These are phyloP conservation scores for Cremastobaeus sp. DNA, from an alignment of 2,888 invertebrate genomes.

Conservation along the genomic window DNA sequence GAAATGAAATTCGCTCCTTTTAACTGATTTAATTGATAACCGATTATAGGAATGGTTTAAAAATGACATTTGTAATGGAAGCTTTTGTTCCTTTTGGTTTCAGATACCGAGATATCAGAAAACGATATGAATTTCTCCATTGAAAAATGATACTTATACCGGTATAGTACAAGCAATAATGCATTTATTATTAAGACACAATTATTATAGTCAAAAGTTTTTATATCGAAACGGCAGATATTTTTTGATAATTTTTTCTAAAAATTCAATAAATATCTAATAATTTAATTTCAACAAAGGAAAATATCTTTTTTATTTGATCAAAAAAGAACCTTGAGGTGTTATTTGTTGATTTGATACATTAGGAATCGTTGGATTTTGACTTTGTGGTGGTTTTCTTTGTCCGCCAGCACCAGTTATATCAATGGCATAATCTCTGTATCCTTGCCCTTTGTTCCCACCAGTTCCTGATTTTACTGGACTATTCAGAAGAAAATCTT, in stretches of 20 bases:
- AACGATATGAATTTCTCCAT: no score
- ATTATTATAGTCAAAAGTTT: no score
- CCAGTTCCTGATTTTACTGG: slow-evolving; percentile 65
- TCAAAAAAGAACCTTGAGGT: slow-evolving; percentile 17
- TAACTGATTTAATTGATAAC: no score
- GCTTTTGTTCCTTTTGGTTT: no score
- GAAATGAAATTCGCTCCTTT: no score
- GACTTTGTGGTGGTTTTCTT: slow-evolving; percentile 63
- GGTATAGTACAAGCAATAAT: no score
- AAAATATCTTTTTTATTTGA: neutral
- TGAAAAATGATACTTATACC: no score
- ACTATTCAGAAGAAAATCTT: slow-evolving; percentile 64
- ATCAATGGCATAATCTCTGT: slow-evolving; percentile 72
- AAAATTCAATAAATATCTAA: neutral
- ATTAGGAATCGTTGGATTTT: slow-evolving; percentile 63
- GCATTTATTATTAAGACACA: no score
- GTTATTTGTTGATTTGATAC: slow-evolving; percentile 45
- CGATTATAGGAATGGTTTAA: no score
- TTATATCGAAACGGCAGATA: no score
- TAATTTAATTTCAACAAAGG: neutral
- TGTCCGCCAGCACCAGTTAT: slow-evolving; percentile 72
- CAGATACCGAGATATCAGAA: no score
- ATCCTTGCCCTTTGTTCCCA: slow-evolving; percentile 65
- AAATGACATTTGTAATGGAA: no score
- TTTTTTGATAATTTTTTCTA: neutral